Evolutionary conservation across 2,113 vertebrate species (phyloP).

Genomic region (Sporophila hypoxantha): DNA sequence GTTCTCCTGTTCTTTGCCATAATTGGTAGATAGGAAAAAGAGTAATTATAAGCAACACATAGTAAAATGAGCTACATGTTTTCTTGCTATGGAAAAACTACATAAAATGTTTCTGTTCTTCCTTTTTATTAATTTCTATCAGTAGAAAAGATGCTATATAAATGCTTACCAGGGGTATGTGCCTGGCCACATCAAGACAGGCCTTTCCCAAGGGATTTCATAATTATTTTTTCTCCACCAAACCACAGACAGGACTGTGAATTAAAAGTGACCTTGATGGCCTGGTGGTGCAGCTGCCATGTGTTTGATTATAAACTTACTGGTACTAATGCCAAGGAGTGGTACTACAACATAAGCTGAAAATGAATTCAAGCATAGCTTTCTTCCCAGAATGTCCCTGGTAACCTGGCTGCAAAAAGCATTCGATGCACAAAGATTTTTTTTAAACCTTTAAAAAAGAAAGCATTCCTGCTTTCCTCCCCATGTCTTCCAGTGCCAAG

Average conservation of each 20-base stretch:
- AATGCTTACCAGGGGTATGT: background rate
- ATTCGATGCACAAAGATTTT: background rate
- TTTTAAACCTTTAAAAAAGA: background rate
- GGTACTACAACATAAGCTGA: slow-evolving; percentile 1
- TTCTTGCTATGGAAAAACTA: background rate
- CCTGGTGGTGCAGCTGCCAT: background rate
- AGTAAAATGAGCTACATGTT: background rate
- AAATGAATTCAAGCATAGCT: background rate
- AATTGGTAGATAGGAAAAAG: slow-evolving; percentile 40
- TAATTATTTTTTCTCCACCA: slow-evolving; percentile 36
- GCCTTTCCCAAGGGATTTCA: slow-evolving; percentile 40
- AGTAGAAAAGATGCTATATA: background rate
- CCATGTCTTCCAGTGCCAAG: background rate
- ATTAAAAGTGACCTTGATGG: slow-evolving; percentile 39
- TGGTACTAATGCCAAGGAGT: slow-evolving; percentile 21
- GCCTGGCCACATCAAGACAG: background rate
- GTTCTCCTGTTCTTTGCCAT: slow-evolving; percentile 29
- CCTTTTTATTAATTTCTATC: background rate
- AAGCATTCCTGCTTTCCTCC: background rate
- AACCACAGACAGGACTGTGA: slow-evolving; percentile 26
- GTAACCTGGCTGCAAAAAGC: background rate
- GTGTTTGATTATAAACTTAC: slow-evolving; percentile 52
- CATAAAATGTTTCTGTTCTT: background rate
- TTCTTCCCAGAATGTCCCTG: background rate
- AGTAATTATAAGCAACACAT: slow-evolving; percentile 4